Evolutionary conservation across 2,113 vertebrate genomes (phyloP), one percentile per base, ranked within the genome.

Genomic region (Solea senegalensis): DNA sequence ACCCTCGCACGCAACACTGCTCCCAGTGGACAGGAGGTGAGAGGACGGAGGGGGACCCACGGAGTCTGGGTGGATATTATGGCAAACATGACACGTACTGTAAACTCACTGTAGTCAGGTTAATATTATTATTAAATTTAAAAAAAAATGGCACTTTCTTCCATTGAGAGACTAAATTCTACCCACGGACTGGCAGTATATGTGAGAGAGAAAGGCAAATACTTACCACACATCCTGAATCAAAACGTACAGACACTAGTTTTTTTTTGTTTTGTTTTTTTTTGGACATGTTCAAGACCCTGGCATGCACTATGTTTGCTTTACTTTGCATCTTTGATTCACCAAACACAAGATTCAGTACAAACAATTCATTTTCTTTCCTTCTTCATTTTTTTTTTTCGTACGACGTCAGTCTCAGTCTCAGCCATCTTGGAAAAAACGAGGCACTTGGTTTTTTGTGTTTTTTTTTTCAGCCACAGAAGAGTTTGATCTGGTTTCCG

Each of bases 401-500:
- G 78, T 87, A 74, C 65, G 80, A 34, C 34, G 34, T 34, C 34
- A 34, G 34, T 34, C 34, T 34, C 1, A 34, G 34, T 34, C 34
- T 34, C 34, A 12, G 14, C 45, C 45, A 85, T 85, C 77, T 79
- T 68, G 72, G 70, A 85, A 90, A 90, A 88, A 90, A 89, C 44
- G 86, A 98, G 96, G 96, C 96, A 98, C 96, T 98, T 98, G 93
- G 94, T 95, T 45, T 48, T 46, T 12, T 11, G 44, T 46, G 13
- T 12, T 12, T 11, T 11, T 11, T 11, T 88, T 93, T 90, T 55
- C 53, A 94, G 94, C 94, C 92, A 93, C 91, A 92, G 74, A 41
- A 81, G 14, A 72, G 62, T 88, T 89, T 83, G 88, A 89, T 88
- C 90, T 90, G 87, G 87, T 92, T 82, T 83, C 92, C 86, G 21